phyloP scores from a whole-genome alignment of 2,888 invertebrate genomes.

The Eudasyphora cyanicolor region DNA sequence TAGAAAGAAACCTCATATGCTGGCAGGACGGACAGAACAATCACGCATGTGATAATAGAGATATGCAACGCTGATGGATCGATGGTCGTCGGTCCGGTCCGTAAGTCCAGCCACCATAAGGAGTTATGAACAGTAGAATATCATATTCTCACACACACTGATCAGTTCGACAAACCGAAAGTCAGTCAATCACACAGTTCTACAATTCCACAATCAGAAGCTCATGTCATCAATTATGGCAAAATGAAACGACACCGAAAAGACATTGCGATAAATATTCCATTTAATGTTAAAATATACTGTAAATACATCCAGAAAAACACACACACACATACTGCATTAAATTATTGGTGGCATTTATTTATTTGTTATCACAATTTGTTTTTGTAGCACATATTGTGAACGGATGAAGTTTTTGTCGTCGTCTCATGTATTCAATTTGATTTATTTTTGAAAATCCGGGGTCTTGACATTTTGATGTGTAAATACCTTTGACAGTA shows the following conservation, averaged over 20 bases:
- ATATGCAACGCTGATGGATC: neutral
- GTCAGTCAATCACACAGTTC: too few species aligned
- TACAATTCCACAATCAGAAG: neutral
- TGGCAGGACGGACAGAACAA: neutral
- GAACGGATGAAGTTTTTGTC: neutral
- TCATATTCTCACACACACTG: neutral
- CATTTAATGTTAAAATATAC: neutral
- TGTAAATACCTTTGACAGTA: constrained; percentile 20
- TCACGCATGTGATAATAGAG: neutral
- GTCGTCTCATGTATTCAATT: neutral
- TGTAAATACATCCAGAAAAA: too few species aligned
- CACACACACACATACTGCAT: too few species aligned
- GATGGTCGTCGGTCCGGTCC: too few species aligned
- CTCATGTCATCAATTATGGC: neutral
- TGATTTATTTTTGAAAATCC: neutral
- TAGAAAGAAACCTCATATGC: neutral
- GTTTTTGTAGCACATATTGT: too few species aligned
- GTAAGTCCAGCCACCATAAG: neutral
- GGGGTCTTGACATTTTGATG: constrained; percentile 19
- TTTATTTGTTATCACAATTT: too few species aligned
- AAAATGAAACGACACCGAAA: neutral
- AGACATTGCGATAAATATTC: neutral
- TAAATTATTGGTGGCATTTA: too few species aligned
- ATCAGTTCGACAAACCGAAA: too few species aligned
- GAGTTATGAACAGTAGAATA: neutral